phyloP scores from a whole-genome alignment of 2,113 vertebrate species.

The Eidolon helvum region DNA sequence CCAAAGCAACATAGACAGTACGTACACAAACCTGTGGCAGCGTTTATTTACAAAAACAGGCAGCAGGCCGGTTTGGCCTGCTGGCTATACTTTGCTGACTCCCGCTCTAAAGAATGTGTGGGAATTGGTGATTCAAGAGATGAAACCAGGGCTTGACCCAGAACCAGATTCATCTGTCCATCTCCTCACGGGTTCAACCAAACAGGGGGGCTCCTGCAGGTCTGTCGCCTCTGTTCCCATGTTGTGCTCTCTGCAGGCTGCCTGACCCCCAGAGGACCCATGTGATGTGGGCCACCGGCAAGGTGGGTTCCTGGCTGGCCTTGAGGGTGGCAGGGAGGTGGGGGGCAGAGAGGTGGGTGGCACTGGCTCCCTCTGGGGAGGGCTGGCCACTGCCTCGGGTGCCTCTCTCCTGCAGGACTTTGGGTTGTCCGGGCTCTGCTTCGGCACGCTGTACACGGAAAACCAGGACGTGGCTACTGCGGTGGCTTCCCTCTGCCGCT shows the following conservation, averaged over 20 bases:
- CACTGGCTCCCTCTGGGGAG: background rate
- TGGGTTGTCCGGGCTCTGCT: slow-evolving; percentile 91
- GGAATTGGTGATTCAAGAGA: slow-evolving; percentile 47
- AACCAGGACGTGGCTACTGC: slow-evolving; percentile 91
- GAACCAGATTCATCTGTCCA: background rate
- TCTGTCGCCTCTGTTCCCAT: background rate
- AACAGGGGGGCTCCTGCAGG: rapidly evolving
- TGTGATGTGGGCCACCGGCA: slow-evolving; percentile 95
- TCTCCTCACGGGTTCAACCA: background rate
- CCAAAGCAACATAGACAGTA: background rate
- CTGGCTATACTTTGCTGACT: background rate
- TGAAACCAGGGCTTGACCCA: background rate
- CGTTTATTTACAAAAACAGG: background rate
- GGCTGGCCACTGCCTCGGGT: background rate
- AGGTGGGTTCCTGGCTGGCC: slow-evolving; percentile 84
- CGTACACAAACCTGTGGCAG: background rate
- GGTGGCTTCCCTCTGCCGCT: slow-evolving; percentile 88
- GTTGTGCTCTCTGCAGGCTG: slow-evolving; percentile 86
- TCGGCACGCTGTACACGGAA: slow-evolving; percentile 92
- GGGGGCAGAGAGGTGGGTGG: background rate
- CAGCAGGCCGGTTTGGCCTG: background rate
- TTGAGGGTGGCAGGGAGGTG: background rate
- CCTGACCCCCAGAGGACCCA: slow-evolving; percentile 97
- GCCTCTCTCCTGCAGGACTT: slow-evolving; percentile 88
- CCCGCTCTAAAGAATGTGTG: background rate